Base-by-base conservation (phyloP, 2,888 invertebrate genomes). In the Minunthozetes semirufus region DNA sequence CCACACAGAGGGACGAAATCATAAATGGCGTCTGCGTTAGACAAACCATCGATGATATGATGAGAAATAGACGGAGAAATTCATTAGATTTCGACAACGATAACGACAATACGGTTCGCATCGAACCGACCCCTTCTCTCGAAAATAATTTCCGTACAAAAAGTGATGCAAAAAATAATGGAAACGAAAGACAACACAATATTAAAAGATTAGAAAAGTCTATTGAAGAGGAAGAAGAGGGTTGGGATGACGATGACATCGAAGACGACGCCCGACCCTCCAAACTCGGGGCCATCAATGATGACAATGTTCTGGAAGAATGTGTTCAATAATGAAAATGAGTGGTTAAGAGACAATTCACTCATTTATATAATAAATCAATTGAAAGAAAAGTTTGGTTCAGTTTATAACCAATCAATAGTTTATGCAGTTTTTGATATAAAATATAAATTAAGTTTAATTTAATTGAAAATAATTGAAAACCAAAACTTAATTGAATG, bases 21-120 rank as follows among this genome's bases (percentile, higher is more conserved):
- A 80, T 95, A 75, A 91, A 92, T 0, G 92, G 93, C 0, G 85
- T 96, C 15, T 93, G 92, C 0, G 93, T 94, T 17, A 90, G 91
- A 78, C 94, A 96, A 83, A 61, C 83, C 0, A 38, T 38, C 22
- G 33, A 68, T 42, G 68, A 68, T 46, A 22, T 68, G 17, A 38
- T 68, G 11, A n/a, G 68, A 22, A 68, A 68, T 15, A 42, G 42
- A 42, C 17, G 68, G 46, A 38, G 42, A 19, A 33, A 68, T 68
- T 63, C 63, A 17, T 38, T 63, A 33, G 63, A 63, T 33, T 42
- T 3, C 6, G 68, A 38, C 13, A 63, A 33, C 46, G 88, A 90
- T 81, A 90, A 38, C 13, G 38, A 33, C 46, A 88, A 90, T 81
- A 90, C 90, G 5, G 88, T 90, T 75, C 87, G 89, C 38, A 88